These are phyloP conservation scores for Atrina japonica DNA, from an alignment of 2,888 invertebrate species.

Conservation along the genomic window DNA sequence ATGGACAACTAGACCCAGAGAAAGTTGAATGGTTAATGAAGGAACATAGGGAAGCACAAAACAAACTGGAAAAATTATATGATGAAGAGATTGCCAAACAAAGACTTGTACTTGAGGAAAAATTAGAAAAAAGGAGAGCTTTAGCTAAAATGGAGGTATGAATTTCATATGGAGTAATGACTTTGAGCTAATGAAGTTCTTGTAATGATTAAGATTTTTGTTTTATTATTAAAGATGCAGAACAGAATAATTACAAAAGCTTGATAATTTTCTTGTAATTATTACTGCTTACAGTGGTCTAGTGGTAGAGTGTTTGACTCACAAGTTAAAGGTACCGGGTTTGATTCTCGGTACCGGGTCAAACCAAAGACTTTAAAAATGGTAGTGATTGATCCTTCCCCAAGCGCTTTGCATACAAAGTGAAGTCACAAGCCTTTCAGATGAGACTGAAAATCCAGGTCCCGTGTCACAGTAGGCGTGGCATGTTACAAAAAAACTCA, in stretches of 20 bases:
- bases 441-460: too few species aligned
- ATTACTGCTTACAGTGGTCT: too few species aligned
- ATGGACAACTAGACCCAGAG: conserved; percentile 66
- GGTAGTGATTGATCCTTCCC: too few species aligned
- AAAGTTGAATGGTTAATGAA: conserved; percentile 77
- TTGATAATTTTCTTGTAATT: neutral
- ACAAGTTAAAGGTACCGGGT: too few species aligned
- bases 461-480: too few species aligned
- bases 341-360: too few species aligned
- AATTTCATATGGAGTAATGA: neutral
- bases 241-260: neutral
- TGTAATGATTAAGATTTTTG: neutral
- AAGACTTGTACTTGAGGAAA: conserved; percentile 77
- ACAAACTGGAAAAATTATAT: conserved; percentile 69
- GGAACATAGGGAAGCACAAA: conserved; percentile 71
- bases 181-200: neutral
- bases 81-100: conserved; percentile 78
- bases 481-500: too few species aligned
- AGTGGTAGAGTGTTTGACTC: too few species aligned
- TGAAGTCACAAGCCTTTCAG: too few species aligned
- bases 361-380: too few species aligned
- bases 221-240: neutral
- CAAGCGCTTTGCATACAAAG: too few species aligned
- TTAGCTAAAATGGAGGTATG: conserved; percentile 74
- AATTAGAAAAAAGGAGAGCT: conserved; percentile 73